Evolutionary conservation across 64 coral and sea anemone species (phyloP), one percentile per base, ranked within the genome.

Genomic region (Porites australiensis): DNA sequence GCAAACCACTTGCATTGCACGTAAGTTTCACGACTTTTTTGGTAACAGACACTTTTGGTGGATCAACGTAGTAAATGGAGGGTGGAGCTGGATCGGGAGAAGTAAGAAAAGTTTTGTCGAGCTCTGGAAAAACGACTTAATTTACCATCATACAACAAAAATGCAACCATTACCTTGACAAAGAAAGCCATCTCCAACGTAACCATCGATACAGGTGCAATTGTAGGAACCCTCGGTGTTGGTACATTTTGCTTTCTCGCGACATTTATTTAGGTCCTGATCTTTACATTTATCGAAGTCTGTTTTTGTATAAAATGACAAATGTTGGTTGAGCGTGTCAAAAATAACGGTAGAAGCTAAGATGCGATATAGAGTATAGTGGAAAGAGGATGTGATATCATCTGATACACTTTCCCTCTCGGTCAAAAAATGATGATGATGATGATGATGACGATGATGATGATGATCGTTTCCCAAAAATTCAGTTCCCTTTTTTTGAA

Each of bases 211-310:
- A 59, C 89, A 91, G 2, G 67, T 60, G 70, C 89, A 91, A 16
- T 82, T 91, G 49, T 73, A 91, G 12, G 89, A 82, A 6, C 89
- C 89, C 2, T 62, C 15, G 20, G 77, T 91, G 52, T 91, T 91
- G 20, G n/a, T 82, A 47, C 89, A 91, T 12, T 21, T 69, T 18
- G 89, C 89, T 55, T 82, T 58, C 10, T 14, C 37, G 67, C 58
- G 77, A 49, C 89, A 91, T 2, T 74, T 19, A 55, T 91, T 53
- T 4, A 82, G 55, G 16, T 82, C 52, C 13, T 52, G 3, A 2
- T n/a, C 45, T 74, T 47, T 19, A 15, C 89, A 91, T 45, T 91
- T 77, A 46, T 91, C 69, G 71, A 82, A 91, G 46, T 91, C 89
- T 77, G 50, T 77, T 72, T 23, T 0, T 16, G 12, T 8, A 14